Conservation (phyloP, 37 sponge, comb jelly and placozoan genomes). For the Halichondria panicea region DNA sequence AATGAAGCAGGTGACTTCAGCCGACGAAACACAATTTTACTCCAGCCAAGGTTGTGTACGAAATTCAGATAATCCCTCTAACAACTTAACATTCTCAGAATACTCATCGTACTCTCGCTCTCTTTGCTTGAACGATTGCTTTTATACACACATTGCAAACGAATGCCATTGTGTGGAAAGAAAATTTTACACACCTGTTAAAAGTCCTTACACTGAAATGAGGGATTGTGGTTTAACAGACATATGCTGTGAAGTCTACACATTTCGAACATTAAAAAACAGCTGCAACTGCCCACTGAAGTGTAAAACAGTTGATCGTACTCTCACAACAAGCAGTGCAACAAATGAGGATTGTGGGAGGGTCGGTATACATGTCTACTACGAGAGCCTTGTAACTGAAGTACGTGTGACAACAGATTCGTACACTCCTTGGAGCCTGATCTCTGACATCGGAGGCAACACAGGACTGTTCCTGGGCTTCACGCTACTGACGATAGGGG, state of each 20-base stretch:
- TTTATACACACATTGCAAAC: not conserved
- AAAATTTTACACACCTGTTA: slow-evolving; percentile 3
- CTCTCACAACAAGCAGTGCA: slow-evolving; percentile 9
- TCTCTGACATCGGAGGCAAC: slow-evolving; percentile 53
- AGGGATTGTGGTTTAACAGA: not conserved
- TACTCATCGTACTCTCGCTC: slow-evolving; percentile 11
- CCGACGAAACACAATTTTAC: slow-evolving; percentile 6
- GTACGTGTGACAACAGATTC: slow-evolving; percentile 22
- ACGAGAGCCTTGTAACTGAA: slow-evolving; percentile 1
- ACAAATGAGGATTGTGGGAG: not conserved
- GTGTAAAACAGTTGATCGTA: slow-evolving; percentile 10
- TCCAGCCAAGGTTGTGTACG: not conserved
- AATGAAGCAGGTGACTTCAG: slow-evolving; percentile 8
- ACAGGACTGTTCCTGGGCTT: slow-evolving; percentile 54
- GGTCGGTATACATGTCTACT: slow-evolving; percentile 3
- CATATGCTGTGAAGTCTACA: slow-evolving; percentile 3
- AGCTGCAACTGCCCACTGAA: slow-evolving; percentile 15
- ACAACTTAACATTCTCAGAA: not conserved
- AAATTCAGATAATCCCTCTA: not conserved
- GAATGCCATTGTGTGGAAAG: not conserved
- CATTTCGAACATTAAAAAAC: not conserved
- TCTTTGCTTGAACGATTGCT: slow-evolving; percentile 12
- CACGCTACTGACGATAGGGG: slow-evolving; percentile 17
- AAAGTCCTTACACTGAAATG: not conserved
- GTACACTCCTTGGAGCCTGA: slow-evolving; percentile 32